Conservation (phyloP, 1,140 invertebrate species). For the Hesperophylax magnus region DNA sequence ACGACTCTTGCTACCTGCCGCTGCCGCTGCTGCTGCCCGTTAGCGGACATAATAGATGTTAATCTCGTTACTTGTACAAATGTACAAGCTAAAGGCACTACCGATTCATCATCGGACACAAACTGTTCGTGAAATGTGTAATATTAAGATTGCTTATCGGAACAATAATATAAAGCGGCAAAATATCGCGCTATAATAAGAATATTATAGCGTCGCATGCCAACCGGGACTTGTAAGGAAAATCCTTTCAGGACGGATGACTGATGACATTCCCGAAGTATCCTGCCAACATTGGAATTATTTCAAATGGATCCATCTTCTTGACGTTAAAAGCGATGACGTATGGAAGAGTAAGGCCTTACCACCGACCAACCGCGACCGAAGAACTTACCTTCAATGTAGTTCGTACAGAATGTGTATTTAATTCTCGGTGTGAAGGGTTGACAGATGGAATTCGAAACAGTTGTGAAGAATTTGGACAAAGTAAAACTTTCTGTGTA, state of each 20-base stretch:
- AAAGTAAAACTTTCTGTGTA: constrained; percentile 5
- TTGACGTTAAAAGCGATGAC: constrained; percentile 39
- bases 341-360: background rate
- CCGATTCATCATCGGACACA: constrained; percentile 53
- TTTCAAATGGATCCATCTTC: constrained; percentile 50
- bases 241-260: constrained; percentile 48
- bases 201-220: constrained; percentile 44
- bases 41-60: constrained; percentile 34
- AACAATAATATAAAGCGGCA: constrained; percentile 48
- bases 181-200: constrained; percentile 45
- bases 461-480: constrained; percentile 28
- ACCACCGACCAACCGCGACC: background rate
- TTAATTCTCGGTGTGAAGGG: constrained; percentile 18
- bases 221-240: constrained; percentile 22
- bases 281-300: constrained; percentile 46
- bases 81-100: background rate
- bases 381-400: background rate
- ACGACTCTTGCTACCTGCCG: background rate
- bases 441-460: constrained; percentile 37
- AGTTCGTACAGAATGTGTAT: background rate
- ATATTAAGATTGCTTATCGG: constrained; percentile 54
- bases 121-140: constrained; percentile 55
- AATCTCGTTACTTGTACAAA: constrained; percentile 20
- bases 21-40: background rate
- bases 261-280: constrained; percentile 55